These are phyloP conservation scores for Drosophila melanosoma DNA, from an alignment of 2,888 invertebrate species.

Conservation along the genomic window DNA sequence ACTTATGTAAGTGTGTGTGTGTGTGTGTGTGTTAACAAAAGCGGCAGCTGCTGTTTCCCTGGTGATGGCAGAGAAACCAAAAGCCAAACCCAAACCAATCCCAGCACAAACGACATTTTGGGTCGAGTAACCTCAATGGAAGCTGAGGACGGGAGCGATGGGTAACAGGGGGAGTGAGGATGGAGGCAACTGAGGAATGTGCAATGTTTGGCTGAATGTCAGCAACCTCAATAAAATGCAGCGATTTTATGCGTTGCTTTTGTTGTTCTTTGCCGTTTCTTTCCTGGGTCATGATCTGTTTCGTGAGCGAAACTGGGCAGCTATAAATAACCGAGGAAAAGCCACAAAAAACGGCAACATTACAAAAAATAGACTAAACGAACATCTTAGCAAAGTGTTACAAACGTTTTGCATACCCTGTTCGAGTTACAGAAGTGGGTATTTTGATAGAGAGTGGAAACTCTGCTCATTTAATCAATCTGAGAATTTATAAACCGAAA, in stretches of 20 bases:
- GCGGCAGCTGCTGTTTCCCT: conserved; percentile 31
- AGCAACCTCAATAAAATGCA: conserved; percentile 82
- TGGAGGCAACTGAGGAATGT: conserved; percentile 43
- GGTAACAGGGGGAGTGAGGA: neutral
- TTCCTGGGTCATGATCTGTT: conserved; percentile 85
- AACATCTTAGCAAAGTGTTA: conserved; percentile 45
- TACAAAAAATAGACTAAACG: neutral
- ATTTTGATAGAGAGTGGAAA: neutral
- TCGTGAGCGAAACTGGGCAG: conserved; percentile 56
- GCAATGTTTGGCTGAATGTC: conserved; percentile 72
- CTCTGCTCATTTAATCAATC: neutral
- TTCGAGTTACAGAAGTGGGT: neutral
- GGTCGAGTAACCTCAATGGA: conserved; percentile 39
- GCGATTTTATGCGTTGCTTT: conserved; percentile 81
- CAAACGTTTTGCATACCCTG: conserved; percentile 33
- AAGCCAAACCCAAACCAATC: conserved; percentile 31
- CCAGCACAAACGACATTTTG: conserved; percentile 52
- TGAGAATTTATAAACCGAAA: neutral
- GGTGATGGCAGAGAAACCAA: conserved; percentile 25
- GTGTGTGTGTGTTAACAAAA: conserved; percentile 37
- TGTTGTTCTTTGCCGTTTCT: conserved; percentile 81
- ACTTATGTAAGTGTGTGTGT: conserved; percentile 41
- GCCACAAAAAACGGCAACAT: conserved; percentile 12
- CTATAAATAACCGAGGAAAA: conserved; percentile 64
- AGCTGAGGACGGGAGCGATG: conserved; percentile 12